Percentiles rank a stretch among this genome's conserved stretches.
These are phyloP conservation scores for Clupea harengus DNA, from an alignment of 2,113 vertebrate genomes.

Conservation along the genomic window DNA sequence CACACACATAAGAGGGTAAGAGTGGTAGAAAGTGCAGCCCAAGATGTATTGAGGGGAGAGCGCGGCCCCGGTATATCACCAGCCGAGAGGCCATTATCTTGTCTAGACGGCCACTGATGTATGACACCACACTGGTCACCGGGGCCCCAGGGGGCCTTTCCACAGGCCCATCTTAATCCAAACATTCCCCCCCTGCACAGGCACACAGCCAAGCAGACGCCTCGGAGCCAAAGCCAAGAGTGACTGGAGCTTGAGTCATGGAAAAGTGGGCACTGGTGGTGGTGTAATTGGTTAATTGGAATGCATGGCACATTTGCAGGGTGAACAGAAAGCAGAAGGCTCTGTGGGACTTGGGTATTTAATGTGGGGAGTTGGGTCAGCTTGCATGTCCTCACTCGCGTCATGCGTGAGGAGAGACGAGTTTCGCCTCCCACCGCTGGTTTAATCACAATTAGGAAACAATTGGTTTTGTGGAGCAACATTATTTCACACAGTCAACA, in stretches of 20 bases:
- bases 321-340: constrained; percentile 14
- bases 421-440: not conserved
- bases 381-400: not conserved
- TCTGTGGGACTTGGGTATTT: constrained; percentile 17
- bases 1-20: not conserved
- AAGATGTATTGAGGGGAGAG: constrained; percentile 20
- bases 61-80: not conserved
- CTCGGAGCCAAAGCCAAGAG: constrained; percentile 52
- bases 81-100: constrained; percentile 35
- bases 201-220: constrained; percentile 57
- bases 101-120: constrained; percentile 56
- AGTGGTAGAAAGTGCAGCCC: not conserved
- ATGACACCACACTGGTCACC: constrained; percentile 38
- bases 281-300: constrained; percentile 65
- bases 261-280: constrained; percentile 58
- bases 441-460: not conserved
- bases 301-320: constrained; percentile 37
- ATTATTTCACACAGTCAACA: not conserved
- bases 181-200: constrained; percentile 51
- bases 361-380: not conserved
- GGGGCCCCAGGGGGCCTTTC: constrained; percentile 30
- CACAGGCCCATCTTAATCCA: constrained; percentile 51
- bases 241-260: constrained; percentile 64
- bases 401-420: not conserved
- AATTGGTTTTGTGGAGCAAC: not conserved